These are phyloP conservation scores for Diorhabda elongata DNA, from an alignment of 1,140 invertebrate genomes.

Conservation along the genomic window DNA sequence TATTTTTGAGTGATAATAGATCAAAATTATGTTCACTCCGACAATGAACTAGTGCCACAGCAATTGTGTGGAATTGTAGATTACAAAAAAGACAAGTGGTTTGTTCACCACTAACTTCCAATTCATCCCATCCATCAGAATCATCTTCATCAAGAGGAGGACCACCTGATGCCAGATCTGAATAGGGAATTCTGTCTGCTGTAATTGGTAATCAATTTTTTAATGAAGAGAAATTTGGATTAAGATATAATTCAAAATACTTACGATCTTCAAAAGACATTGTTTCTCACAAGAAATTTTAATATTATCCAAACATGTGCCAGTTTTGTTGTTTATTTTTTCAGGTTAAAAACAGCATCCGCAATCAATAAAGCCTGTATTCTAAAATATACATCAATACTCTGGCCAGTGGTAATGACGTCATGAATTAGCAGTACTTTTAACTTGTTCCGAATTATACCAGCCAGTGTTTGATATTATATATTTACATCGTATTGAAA, in stretches of 20 bases:
- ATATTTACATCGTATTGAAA: too few relatives aligned
- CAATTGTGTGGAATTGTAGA: conserved; percentile 50
- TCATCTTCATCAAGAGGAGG: conserved; percentile 39
- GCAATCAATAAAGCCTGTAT: not conserved
- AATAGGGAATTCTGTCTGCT: conserved; percentile 5
- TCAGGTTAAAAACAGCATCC: not conserved
- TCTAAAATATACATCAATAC: too few relatives aligned
- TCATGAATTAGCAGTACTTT: too few relatives aligned
- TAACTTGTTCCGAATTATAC: too few relatives aligned
- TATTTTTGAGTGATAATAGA: conserved; percentile 61
- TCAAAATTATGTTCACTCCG: conserved; percentile 64
- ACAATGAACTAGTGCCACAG: conserved; percentile 56
- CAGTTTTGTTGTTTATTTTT: not conserved
- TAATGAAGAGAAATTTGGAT: too few relatives aligned
- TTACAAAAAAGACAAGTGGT: conserved; percentile 58
- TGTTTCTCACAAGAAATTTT: not conserved
- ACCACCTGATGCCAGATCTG: conserved; percentile 5
- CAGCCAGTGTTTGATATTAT: too few relatives aligned
- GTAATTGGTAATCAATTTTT: not conserved
- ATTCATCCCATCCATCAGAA: conserved; percentile 48
- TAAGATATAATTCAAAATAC: not conserved
- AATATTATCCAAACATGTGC: not conserved
- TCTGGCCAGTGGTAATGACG: too few relatives aligned
- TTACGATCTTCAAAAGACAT: conserved; percentile 1
- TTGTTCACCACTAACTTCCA: conserved; percentile 45